Percentiles rank a stretch among this genome's conserved stretches.
These are phyloP conservation scores for Xenops minutus DNA, from an alignment of 2,797 vertebrate species.

Conservation along the genomic window DNA sequence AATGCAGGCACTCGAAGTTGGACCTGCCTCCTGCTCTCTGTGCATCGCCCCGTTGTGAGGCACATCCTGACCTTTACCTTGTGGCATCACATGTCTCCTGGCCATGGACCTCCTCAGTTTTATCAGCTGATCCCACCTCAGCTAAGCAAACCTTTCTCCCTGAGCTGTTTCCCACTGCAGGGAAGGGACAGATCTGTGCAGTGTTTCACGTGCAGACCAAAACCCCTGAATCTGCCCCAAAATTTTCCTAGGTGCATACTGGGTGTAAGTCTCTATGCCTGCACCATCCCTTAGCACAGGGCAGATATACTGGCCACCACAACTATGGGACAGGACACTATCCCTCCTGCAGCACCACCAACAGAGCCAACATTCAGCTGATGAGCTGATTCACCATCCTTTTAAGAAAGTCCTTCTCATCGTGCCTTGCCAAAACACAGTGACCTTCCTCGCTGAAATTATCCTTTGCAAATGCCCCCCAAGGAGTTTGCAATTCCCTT, in stretches of 20 bases:
- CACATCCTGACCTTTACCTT: background rate
- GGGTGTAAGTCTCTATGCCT: too few species aligned
- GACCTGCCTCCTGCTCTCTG: background rate
- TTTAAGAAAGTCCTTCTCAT: background rate
- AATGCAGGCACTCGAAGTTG: background rate
- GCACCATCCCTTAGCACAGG: too few species aligned
- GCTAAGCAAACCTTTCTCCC: background rate
- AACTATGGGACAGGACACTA: background rate
- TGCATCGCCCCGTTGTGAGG: background rate
- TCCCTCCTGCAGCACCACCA: background rate
- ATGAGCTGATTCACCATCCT: background rate
- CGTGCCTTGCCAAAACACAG: background rate
- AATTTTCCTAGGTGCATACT: accelerated
- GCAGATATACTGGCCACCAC: background rate
- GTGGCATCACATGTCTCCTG: background rate
- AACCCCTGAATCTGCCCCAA: background rate
- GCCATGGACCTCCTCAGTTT: background rate
- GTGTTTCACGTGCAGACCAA: background rate
- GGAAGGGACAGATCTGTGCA: background rate
- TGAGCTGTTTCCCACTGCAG: background rate
- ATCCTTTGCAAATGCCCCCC: constrained; percentile 34
- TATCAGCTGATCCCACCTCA: background rate
- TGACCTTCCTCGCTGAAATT: background rate
- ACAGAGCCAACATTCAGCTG: accelerated
- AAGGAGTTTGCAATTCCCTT: constrained; percentile 37